A percentile compares a stretch with the other conserved stretches of the same genome.
These are phyloP conservation scores for Passer montanus DNA, from an alignment of 2,113 vertebrate genomes.

Conservation along the genomic window DNA sequence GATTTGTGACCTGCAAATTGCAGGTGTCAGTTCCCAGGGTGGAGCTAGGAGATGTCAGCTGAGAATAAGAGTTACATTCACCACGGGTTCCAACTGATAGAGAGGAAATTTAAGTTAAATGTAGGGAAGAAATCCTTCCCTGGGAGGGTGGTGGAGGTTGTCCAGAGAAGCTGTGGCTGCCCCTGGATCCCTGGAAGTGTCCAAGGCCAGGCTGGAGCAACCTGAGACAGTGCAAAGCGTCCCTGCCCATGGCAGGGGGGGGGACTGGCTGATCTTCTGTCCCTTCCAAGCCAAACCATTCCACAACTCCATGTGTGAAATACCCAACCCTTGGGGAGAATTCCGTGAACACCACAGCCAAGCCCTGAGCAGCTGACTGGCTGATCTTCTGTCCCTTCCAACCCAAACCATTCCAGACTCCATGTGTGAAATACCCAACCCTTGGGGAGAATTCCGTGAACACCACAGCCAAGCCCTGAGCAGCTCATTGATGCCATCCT, in stretches of 20 bases:
- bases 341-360: neutral
- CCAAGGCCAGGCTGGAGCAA: neutral
- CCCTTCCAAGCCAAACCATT: neutral
- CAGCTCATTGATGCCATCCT: neutral
- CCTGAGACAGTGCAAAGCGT: neutral
- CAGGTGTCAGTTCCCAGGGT: fast-evolving
- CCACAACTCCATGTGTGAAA: neutral
- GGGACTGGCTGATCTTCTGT: neutral
- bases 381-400: neutral
- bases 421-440: neutral
- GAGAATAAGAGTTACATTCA: fast-evolving
- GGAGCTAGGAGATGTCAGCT: neutral
- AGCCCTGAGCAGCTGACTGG: no score
- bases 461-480: neutral
- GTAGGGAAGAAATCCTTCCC: neutral
- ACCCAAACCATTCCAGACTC: neutral
- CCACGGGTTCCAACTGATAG: fast-evolving
- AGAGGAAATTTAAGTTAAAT: neutral
- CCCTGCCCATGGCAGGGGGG: neutral
- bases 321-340: neutral
- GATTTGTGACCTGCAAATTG: neutral
- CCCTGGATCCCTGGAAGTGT: neutral
- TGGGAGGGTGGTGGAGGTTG: neutral
- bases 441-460: neutral
- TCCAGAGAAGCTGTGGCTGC: neutral